Conservation (phyloP, 2,113 vertebrate species). For the Protobothrops flavoviridis region DNA sequence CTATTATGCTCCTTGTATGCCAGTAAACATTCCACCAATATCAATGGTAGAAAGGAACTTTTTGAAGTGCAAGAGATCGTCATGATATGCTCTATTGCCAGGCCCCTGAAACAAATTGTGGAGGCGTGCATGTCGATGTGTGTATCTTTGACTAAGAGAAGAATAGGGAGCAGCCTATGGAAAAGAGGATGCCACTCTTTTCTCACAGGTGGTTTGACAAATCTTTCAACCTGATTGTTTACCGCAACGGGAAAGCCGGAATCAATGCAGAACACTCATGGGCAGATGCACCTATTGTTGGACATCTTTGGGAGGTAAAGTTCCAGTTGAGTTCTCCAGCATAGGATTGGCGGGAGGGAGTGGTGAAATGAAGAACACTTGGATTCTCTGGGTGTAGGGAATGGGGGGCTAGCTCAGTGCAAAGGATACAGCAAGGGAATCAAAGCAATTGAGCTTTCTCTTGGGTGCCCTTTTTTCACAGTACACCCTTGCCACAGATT, state of each 20-base stretch:
- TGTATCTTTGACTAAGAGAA: not conserved
- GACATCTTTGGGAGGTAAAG: conserved; percentile 88
- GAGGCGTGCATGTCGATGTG: not conserved
- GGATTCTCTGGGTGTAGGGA: not conserved
- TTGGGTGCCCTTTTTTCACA: conserved; percentile 3
- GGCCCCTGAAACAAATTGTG: not conserved
- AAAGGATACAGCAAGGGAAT: not conserved
- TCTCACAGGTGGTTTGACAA: conserved; percentile 87
- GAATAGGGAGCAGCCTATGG: not conserved
- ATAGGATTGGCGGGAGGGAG: not conserved
- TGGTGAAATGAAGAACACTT: not conserved
- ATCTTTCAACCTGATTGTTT: conserved; percentile 82
- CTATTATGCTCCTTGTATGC: not conserved
- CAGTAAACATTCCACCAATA: not conserved
- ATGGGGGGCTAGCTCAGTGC: not conserved
- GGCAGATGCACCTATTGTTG: conserved; percentile 84
- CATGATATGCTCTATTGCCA: not conserved
- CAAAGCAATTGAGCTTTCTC: not conserved
- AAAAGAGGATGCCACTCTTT: conserved; percentile 33
- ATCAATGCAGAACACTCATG: conserved; percentile 87
- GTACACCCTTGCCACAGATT: conserved; percentile 68
- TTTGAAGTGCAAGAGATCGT: not conserved
- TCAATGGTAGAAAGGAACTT: not conserved
- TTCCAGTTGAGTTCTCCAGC: not conserved
- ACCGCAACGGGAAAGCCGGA: conserved; percentile 85